Evolutionary conservation across 2,888 invertebrate genomes (phyloP), one percentile per base, ranked within the genome.

Genomic region (Rhingia campestris): DNA sequence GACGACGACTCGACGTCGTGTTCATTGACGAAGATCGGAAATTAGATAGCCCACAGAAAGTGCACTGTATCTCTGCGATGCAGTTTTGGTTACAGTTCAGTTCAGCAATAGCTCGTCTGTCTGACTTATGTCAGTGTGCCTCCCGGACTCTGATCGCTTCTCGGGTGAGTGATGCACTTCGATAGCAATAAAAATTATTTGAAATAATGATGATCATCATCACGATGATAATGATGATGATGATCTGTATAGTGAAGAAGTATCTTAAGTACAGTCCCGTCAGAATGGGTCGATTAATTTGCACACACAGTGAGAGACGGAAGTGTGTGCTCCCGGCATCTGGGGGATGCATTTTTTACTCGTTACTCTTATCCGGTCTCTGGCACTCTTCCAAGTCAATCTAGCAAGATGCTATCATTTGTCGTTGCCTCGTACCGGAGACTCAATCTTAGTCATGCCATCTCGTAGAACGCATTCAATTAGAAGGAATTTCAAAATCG

Each of bases 131-230:
- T 66, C 59, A 51, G 64, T 14, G 64, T 14, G 37, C n/a, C 14
- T 51, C n/a, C 41, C 47, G 22, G 39, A 41, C 41, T 61, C 14
- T 3, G 39, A 69, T 75, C 58, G 81, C 41, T 76, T 30, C 49
- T 72, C 72, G 81, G 79, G 58, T 82, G 82, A 82, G 47, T 82
- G 82, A 79, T 82, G 82, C 73, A 82, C 82, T 79, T 79, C 82
- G 82, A 82, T 79, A 45, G 69, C 64, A 73, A 70, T 80, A 72
- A 67, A 43, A 54, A 74, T 79, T 66, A 79, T 79, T 73, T 64
- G 73, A 67, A 69, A 74, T 69, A 67, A 69, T 45, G 49, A 64
- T 32, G 76, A 63, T 73, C 53, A 54, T 41, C 10, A 30, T 33
- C 41, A 77, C 53, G 64, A 56, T 45, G 56, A 58, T 47, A 56